Percentiles rank a stretch among this genome's conserved stretches.
Evolutionary conservation across 1,140 invertebrate species (phyloP).

Genomic region (Bathynomus jamesi): DNA sequence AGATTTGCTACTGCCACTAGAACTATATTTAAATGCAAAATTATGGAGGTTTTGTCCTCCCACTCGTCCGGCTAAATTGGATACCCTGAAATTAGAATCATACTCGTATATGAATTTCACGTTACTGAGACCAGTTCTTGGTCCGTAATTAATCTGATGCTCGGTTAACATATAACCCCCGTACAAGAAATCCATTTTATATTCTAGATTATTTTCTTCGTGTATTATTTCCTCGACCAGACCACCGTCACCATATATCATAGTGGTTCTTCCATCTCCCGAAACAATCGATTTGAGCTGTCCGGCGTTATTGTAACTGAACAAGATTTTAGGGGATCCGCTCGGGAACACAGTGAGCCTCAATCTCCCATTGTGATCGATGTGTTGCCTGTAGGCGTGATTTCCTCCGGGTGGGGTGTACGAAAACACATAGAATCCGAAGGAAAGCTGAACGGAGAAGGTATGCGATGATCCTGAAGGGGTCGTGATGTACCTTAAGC

Average conservation of each 20-base stretch:
- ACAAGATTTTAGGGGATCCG: slow-evolving; percentile 77
- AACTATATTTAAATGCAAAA: slow-evolving; percentile 66
- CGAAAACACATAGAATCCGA: slow-evolving; percentile 75
- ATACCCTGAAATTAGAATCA: slow-evolving; percentile 77
- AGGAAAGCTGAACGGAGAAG: slow-evolving; percentile 68
- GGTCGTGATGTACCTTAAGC: slow-evolving; percentile 70
- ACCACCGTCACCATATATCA: slow-evolving; percentile 66
- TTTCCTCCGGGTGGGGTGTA: slow-evolving; percentile 81
- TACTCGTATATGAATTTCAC: slow-evolving; percentile 89
- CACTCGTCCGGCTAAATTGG: slow-evolving; percentile 54
- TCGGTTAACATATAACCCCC: slow-evolving; percentile 67
- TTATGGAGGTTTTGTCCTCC: slow-evolving; percentile 72
- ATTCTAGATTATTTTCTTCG: slow-evolving; percentile 70
- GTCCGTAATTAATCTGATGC: slow-evolving; percentile 73
- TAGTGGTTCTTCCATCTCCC: slow-evolving; percentile 82
- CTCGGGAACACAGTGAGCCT: slow-evolving; percentile 81
- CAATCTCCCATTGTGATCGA: slow-evolving; percentile 76
- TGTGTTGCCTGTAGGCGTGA: slow-evolving; percentile 51
- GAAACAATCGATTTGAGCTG: slow-evolving; percentile 64
- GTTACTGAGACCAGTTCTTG: slow-evolving; percentile 79
- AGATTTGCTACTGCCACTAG: slow-evolving; percentile 69
- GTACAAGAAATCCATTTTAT: slow-evolving; percentile 78
- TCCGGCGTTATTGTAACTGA: slow-evolving; percentile 78
- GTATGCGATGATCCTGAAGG: slow-evolving; percentile 80
- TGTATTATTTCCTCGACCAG: slow-evolving; percentile 71